Conservation (phyloP, 1,140 invertebrate species). For the Bombyx mori region ASM3026992v2 NC_085134.1:1607001-1607500, state of each 20-base stretch:
- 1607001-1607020: slow-evolving; percentile 86
- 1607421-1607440: slow-evolving; percentile 48
- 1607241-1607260: slow-evolving; percentile 15
- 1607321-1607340: not conserved
- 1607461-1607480: slow-evolving; percentile 41
- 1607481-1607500: slow-evolving; percentile 47
- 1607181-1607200: too few relatives aligned
- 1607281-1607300: too few relatives aligned
- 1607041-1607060: slow-evolving; percentile 58
- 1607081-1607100: slow-evolving; percentile 55
- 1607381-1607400: slow-evolving; percentile 64
- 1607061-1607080: slow-evolving; percentile 55
- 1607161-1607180: too few relatives aligned
- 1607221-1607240: not conserved
- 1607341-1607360: not conserved
- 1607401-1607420: slow-evolving; percentile 59
- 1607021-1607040: slow-evolving; percentile 56
- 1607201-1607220: not conserved
- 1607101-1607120: slow-evolving; percentile 34
- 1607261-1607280: too few relatives aligned
- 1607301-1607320: slow-evolving; percentile 27
- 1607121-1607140: too few relatives aligned
- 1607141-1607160: too few relatives aligned
- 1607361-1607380: slow-evolving; percentile 42
- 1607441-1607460: slow-evolving; percentile 49